Base-by-base conservation (phyloP, 2,888 invertebrate genomes). In the Trichopoda pennipes region DNA sequence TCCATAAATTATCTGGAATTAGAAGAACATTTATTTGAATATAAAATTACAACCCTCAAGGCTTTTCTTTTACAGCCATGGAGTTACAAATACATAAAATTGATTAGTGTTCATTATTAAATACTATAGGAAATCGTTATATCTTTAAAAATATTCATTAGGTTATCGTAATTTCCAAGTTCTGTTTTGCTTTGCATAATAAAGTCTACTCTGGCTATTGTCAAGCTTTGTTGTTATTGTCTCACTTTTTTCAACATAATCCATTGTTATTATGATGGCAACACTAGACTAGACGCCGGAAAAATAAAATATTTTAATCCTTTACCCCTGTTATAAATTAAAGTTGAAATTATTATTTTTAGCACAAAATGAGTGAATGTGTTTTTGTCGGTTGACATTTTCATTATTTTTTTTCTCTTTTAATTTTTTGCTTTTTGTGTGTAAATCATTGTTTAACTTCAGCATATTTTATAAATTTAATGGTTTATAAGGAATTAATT, bases 401-500 rank as follows among this genome's bases (percentile, higher is more conserved):
- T 74, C 44, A 60, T 53, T 60, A 68, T 68, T 66, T 10, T 35
- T 35, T 32, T 61, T 35, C 9, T 35, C 12, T 44, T 16, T 56
- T 28, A 28, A 28, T 51, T 58, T 47, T 49, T 49, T 17, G 17
- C 19, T 60, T 44, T 75, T 64, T 32, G 17, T n/a, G 14, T 2
- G 21, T 14, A 19, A 6, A 44, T 21, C 61, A 69, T 47, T 17
- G 16, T 14, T 28, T n/a, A 19, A 32, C n/a, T 61, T 47, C 38
- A 47, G 16, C 55, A 73, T 74, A 63, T 77, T 80, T 76, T 47
- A 76, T 63, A 19, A 83, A 80, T 80, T 80, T 72, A 83, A 80
- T 83, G 83, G 79, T 70, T 78, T 78, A 75, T 70, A 49, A 53
- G 49, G 21, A 81, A 66, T 81, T 81, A 78, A 78, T 78, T 81